phyloP scores from a whole-genome alignment of 2,888 invertebrate species.

The Diadegma fenestrale region DNA sequence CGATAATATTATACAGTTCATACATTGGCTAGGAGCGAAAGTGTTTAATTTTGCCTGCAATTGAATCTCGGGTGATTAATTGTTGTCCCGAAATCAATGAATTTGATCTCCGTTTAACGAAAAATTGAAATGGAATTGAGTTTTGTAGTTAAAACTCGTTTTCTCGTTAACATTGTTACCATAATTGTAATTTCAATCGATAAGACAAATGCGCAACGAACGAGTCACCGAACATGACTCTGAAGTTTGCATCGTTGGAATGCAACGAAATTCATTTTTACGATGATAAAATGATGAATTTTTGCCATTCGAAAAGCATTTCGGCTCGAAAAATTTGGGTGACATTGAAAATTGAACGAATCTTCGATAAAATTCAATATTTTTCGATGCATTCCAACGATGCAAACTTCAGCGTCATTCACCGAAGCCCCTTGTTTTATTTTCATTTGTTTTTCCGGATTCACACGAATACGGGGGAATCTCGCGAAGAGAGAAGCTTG shows the following conservation, averaged over 20 bases:
- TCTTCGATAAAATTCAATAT: too few species aligned
- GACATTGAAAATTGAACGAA: too few species aligned
- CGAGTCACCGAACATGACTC: slow-evolving; percentile 40
- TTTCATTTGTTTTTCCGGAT: not conserved
- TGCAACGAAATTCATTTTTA: too few species aligned
- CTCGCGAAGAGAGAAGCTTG: slow-evolving; percentile 42
- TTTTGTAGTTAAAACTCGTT: slow-evolving; percentile 24
- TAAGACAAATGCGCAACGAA: slow-evolving; percentile 45
- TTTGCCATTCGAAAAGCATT: too few species aligned
- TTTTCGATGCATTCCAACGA: too few species aligned
- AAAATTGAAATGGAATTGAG: slow-evolving; percentile 8
- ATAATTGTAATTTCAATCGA: slow-evolving; percentile 53
- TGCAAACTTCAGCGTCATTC: too few species aligned
- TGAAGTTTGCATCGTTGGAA: too few species aligned
- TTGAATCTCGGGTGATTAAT: slow-evolving; percentile 3
- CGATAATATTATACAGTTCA: slow-evolving; percentile 28
- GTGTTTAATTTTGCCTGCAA: slow-evolving; percentile 20
- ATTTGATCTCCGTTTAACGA: not conserved
- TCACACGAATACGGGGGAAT: slow-evolving; percentile 27
- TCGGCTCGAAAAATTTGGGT: too few species aligned
- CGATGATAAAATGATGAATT: too few species aligned
- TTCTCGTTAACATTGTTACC: slow-evolving; percentile 39
- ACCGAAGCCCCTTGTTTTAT: not conserved
- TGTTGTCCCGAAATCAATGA: slow-evolving; percentile 22
- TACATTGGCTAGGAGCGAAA: slow-evolving; percentile 47